Percentiles rank a stretch among this genome's conserved stretches.
These are phyloP conservation scores for Adelges cooleyi DNA, from an alignment of 1,140 invertebrate genomes.

Conservation along the genomic window DNA sequence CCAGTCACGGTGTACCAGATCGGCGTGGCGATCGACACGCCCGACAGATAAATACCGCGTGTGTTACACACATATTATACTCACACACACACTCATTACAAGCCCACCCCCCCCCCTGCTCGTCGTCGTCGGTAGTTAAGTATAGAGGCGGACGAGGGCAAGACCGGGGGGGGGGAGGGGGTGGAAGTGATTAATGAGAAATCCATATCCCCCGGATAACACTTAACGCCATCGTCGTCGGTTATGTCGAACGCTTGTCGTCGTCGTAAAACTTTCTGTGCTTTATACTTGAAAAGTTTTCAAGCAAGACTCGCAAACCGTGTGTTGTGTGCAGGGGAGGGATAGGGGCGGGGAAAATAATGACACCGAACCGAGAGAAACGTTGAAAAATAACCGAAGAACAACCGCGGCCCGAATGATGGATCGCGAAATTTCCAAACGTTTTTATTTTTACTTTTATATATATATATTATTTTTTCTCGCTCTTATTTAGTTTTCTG, in stretches of 20 bases:
- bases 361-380: neutral
- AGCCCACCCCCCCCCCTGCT: no score
- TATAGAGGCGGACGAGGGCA: no score
- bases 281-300: conserved; percentile 24
- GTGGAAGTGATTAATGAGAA: conserved; percentile 26
- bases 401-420: conserved; percentile 1
- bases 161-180: neutral
- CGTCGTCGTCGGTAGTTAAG: no score
- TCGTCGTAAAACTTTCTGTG: conserved; percentile 12
- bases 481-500: no score
- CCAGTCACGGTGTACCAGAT: neutral
- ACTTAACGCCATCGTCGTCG: neutral
- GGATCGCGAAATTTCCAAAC: conserved; percentile 15
- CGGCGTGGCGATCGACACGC: neutral
- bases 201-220: conserved; percentile 27
- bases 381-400: conserved; percentile 6
- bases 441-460: neutral
- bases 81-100: conserved; percentile 6
- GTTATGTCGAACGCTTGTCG: conserved; percentile 10
- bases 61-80: neutral
- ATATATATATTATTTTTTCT: no score
- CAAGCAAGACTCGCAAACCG: conserved; percentile 3
- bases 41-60: neutral
- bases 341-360: neutral
- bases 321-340: no score